These are phyloP conservation scores for Papilio xuthus DNA, from an alignment of 1,140 invertebrate genomes.

Conservation along the genomic window DNA sequence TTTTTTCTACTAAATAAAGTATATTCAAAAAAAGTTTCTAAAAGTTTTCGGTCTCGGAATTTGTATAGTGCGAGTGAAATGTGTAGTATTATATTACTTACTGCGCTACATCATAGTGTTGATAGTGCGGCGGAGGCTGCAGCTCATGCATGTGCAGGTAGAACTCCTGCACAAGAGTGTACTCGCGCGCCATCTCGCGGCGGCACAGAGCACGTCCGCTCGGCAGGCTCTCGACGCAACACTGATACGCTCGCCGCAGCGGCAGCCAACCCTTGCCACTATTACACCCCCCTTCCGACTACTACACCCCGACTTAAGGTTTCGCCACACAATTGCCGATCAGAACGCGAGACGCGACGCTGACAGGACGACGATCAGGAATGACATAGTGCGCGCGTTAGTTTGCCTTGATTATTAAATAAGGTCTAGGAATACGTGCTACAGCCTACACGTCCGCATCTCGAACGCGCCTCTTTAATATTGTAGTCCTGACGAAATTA, in stretches of 20 bases:
- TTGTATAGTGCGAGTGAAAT: neutral
- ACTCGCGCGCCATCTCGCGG: slow-evolving; percentile 58
- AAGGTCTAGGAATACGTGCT: too few relatives aligned
- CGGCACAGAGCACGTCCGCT: slow-evolving; percentile 36
- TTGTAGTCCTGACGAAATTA: too few relatives aligned
- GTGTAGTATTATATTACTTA: slow-evolving; percentile 48
- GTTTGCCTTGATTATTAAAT: too few relatives aligned
- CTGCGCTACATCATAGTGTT: slow-evolving; percentile 57
- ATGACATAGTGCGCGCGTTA: too few relatives aligned
- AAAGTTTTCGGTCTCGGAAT: neutral
- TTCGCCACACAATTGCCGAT: neutral
- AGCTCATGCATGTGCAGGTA: slow-evolving; percentile 61
- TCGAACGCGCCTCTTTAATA: too few relatives aligned
- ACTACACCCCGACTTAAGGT: neutral
- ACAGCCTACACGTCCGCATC: too few relatives aligned
- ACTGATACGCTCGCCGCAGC: slow-evolving; percentile 40
- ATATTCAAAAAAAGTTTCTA: neutral
- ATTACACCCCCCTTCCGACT: slow-evolving; percentile 10
- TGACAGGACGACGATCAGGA: too few relatives aligned
- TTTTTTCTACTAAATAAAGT: too few relatives aligned
- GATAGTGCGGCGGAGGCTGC: slow-evolving; percentile 53
- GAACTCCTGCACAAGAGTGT: slow-evolving; percentile 58
- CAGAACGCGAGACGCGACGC: neutral
- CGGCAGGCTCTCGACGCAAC: slow-evolving; percentile 36
- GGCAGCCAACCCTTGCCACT: slow-evolving; percentile 15